A percentile compares a stretch with the other conserved stretches of the same genome.
These are phyloP conservation scores for Myotis vivesi DNA, from an alignment of 2,797 vertebrate species.

Conservation along the genomic window DNA sequence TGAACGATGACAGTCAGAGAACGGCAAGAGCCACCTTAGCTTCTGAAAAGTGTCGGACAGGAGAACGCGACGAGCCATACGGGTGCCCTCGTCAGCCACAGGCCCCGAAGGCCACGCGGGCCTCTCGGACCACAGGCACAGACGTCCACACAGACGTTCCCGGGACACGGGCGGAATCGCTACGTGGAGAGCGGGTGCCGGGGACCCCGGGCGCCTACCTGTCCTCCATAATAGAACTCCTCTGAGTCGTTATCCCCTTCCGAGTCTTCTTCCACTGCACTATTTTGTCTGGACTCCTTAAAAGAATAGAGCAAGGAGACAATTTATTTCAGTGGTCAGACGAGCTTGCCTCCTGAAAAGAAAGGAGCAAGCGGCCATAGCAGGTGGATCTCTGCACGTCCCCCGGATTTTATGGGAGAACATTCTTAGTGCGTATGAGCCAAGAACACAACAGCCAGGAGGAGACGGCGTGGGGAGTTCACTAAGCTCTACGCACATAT, in stretches of 20 bases:
- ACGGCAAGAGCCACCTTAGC: neutral
- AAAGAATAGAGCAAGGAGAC: conserved; percentile 35
- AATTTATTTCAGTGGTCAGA: neutral
- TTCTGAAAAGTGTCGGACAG: neutral
- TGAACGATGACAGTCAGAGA: neutral
- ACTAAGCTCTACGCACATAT: neutral
- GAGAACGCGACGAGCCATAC: neutral
- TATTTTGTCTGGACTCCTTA: conserved; percentile 87
- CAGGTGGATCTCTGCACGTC: neutral
- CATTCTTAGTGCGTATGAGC: neutral
- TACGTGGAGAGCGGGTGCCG: neutral
- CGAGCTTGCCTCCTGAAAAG: neutral
- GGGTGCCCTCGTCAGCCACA: neutral
- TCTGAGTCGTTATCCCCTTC: conserved; percentile 94
- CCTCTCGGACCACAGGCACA: neutral
- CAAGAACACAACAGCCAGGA: neutral
- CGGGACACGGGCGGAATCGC: fast-evolving
- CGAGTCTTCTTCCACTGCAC: conserved; percentile 92
- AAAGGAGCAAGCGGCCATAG: neutral
- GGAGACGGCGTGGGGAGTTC: too few species aligned
- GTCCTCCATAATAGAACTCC: conserved; percentile 94
- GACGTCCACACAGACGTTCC: neutral
- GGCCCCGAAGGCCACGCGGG: too few species aligned
- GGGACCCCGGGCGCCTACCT: conserved; percentile 83
- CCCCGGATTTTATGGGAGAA: neutral